phyloP scores from a whole-genome alignment of 2,888 invertebrate genomes.

The Amphipoea oculea region DNA sequence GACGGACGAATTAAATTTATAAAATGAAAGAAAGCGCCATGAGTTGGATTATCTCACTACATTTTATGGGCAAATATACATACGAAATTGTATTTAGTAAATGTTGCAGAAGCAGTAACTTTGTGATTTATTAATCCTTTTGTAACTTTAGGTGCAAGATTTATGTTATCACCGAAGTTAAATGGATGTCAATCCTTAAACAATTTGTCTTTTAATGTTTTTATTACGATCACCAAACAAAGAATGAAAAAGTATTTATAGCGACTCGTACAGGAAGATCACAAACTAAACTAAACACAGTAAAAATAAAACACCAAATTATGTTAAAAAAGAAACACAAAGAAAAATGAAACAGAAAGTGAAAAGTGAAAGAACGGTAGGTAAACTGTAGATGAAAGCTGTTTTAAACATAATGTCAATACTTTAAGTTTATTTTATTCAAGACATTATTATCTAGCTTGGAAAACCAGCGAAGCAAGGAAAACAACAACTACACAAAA shows the following conservation, averaged over 20 bases:
- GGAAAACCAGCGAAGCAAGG: background rate
- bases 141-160: constrained; percentile 17
- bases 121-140: constrained; percentile 31
- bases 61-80: constrained; percentile 48
- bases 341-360: no score
- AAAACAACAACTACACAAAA: constrained; percentile 26
- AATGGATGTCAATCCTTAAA: background rate
- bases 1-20: constrained; percentile 82
- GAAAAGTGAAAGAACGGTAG: no score
- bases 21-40: constrained; percentile 68
- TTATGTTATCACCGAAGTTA: constrained; percentile 3
- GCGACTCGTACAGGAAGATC: no score
- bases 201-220: background rate
- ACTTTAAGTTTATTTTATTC: background rate
- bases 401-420: background rate
- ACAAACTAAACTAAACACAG: no score
- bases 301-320: no score
- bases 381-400: background rate
- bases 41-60: constrained; percentile 58
- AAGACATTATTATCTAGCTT: background rate
- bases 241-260: no score
- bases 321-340: no score
- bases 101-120: constrained; percentile 30
- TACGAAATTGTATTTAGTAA: constrained; percentile 35
- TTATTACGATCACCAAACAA: background rate